phyloP scores from a whole-genome alignment of 2,113 vertebrate genomes.

The Aegotheles bennettii region DNA sequence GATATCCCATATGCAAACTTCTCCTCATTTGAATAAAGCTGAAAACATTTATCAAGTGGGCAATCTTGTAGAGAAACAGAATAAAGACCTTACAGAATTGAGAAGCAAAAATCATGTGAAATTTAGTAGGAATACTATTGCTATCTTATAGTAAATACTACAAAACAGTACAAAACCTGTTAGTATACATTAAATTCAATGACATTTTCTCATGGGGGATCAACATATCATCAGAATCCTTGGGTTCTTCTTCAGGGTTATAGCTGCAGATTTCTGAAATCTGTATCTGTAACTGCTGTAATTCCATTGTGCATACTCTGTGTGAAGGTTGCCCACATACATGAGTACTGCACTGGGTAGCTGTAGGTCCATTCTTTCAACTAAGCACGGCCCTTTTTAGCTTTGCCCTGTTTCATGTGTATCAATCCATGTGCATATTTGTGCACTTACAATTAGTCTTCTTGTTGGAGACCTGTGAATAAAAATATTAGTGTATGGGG shows the following conservation, averaged over 20 bases:
- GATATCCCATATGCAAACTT: neutral
- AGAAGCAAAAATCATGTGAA: neutral
- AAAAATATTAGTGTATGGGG: neutral
- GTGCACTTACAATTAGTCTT: neutral
- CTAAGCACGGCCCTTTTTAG: neutral
- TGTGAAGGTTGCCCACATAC: neutral
- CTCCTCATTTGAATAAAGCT: neutral
- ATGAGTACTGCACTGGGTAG: neutral
- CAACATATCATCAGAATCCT: neutral
- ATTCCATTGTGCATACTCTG: neutral
- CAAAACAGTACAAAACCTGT: neutral
- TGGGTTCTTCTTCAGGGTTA: neutral
- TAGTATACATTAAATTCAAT: neutral
- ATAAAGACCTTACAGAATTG: neutral
- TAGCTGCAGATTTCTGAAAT: neutral
- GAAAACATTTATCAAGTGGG: neutral
- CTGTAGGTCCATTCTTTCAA: neutral
- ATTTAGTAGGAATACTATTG: neutral
- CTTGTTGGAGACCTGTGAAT: neutral
- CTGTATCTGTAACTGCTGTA: neutral
- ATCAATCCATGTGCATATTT: neutral
- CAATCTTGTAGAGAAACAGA: neutral
- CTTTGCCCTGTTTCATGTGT: neutral
- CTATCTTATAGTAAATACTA: neutral
- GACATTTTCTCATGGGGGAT: neutral